Evolutionary conservation across 2,888 invertebrate genomes (phyloP).

Genomic region (Oxycera nigricornis): DNA sequence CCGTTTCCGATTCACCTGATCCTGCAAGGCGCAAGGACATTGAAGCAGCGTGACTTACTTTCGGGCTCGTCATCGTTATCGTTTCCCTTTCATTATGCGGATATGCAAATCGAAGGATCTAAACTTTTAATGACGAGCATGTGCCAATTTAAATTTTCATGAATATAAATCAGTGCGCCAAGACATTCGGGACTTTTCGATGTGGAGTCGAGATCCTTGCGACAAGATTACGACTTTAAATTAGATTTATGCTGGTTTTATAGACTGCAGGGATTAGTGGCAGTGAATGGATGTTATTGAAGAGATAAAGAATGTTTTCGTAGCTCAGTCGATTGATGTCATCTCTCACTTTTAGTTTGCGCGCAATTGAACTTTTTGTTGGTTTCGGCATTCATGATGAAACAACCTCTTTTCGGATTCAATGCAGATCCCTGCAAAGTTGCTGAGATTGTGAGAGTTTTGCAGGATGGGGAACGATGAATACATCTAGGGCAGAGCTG

Average conservation of each 20-base stretch:
- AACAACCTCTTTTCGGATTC: no score
- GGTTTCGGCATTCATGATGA: no score
- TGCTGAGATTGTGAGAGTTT: no score
- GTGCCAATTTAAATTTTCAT: conserved; percentile 49
- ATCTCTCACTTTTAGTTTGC: neutral
- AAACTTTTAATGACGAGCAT: conserved; percentile 48
- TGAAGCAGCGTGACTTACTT: neutral
- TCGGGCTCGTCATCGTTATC: neutral
- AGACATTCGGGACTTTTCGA: conserved; percentile 38
- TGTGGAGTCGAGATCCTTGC: conserved; percentile 12
- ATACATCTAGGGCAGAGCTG: no score
- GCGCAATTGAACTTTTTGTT: conserved; percentile 35
- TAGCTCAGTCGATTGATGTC: conserved; percentile 3
- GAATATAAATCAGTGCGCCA: conserved; percentile 46
- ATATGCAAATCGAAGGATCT: conserved; percentile 47
- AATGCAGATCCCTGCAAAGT: no score
- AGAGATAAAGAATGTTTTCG: conserved; percentile 35
- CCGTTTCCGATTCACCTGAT: neutral
- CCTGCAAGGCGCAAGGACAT: neutral
- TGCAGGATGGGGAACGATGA: no score
- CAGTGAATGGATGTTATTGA: conserved; percentile 26
- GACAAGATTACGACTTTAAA: conserved; percentile 42
- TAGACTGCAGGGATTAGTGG: conserved; percentile 34
- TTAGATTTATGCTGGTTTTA: conserved; percentile 40
- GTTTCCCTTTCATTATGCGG: conserved; percentile 37